Conservation (phyloP, 1,140 invertebrate genomes). For the Pseudomyrmex pallidus region DNA sequence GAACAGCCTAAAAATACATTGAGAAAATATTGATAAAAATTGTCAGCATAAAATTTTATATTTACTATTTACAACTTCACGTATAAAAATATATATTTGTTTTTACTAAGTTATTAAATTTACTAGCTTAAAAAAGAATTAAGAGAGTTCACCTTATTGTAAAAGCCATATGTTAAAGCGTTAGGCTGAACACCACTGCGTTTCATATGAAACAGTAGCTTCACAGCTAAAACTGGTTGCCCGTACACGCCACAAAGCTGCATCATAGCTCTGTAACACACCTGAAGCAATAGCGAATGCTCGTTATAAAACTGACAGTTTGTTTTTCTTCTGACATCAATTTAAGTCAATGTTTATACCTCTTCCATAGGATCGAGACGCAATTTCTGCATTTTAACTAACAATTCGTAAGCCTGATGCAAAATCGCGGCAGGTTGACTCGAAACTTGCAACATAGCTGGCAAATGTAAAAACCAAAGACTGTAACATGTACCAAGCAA, state of each 20-base stretch:
- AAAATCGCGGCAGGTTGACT: conserved; percentile 91
- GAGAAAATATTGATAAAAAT: not conserved
- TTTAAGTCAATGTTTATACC: conserved; percentile 83
- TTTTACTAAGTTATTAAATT: not conserved
- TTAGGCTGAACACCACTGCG: conserved; percentile 97
- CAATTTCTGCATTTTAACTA: conserved; percentile 93
- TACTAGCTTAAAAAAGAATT: conserved; percentile 14
- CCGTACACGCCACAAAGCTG: conserved; percentile 98
- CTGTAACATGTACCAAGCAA: conserved; percentile 95
- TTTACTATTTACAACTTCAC: conserved; percentile 8
- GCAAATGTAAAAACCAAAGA: conserved; percentile 98
- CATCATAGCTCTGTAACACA: conserved; percentile 99
- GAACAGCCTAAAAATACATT: conserved; percentile 87
- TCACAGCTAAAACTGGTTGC: conserved; percentile 97
- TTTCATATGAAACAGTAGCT: conserved; percentile 98
- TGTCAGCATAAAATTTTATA: not conserved
- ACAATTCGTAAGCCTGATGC: conserved; percentile 93
- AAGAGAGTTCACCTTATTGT: conserved; percentile 80
- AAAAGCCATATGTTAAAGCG: conserved; percentile 97
- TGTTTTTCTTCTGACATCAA: not conserved
- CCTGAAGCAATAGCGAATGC: conserved; percentile 84
- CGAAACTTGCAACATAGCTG: conserved; percentile 85
- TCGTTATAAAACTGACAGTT: conserved; percentile 7
- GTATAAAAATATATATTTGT: conserved; percentile 15
- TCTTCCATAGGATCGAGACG: conserved; percentile 94